phyloP scores from a whole-genome alignment of 1,140 invertebrate species.

The Sipha flava region DNA sequence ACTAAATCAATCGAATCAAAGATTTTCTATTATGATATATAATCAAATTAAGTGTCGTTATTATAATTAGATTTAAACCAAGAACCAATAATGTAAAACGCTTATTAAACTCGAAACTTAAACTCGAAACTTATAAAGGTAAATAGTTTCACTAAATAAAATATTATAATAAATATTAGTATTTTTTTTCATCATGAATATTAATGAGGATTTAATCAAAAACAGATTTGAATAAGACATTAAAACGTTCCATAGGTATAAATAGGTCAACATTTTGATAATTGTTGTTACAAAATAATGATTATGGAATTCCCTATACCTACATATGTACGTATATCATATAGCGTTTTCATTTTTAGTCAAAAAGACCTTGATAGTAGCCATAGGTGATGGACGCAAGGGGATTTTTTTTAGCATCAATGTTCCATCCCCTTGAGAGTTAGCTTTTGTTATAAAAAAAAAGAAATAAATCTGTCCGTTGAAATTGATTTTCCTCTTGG shows the following conservation, averaged over 20 bases:
- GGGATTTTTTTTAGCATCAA: background rate
- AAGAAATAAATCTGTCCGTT: conserved; percentile 1
- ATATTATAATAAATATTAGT: too few relatives aligned
- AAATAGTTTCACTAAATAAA: too few relatives aligned
- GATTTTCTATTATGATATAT: too few relatives aligned
- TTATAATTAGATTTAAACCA: too few relatives aligned
- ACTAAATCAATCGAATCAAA: too few relatives aligned
- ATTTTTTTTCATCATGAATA: too few relatives aligned
- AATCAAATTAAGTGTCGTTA: too few relatives aligned
- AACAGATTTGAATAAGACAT: too few relatives aligned
- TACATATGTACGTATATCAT: background rate
- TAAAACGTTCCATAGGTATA: background rate
- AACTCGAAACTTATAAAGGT: too few relatives aligned
- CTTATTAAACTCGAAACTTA: too few relatives aligned
- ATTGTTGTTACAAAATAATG: background rate
- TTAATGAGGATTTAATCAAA: too few relatives aligned
- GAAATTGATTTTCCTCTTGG: background rate
- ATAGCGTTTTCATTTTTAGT: background rate
- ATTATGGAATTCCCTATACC: background rate
- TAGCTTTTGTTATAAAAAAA: background rate
- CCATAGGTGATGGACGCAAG: background rate
- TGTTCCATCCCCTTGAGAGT: background rate
- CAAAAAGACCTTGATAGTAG: background rate
- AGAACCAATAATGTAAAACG: too few relatives aligned
- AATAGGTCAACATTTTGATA: background rate